Percentiles rank a stretch among this genome's conserved stretches.
phyloP scores from a whole-genome alignment of 2,113 vertebrate genomes.

The Semicossyphus pulcher region DNA sequence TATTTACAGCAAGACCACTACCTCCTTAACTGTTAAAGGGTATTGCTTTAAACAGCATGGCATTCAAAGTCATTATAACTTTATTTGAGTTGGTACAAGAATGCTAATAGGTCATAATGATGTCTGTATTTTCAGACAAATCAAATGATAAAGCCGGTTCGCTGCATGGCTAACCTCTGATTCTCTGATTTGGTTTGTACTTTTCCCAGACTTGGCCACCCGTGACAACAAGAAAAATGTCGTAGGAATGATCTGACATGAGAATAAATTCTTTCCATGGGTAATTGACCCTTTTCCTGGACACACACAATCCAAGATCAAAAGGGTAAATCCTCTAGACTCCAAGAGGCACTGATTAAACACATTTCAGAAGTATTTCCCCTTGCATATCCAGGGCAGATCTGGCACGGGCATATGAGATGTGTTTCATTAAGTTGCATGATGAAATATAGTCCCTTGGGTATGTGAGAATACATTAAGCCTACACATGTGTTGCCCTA shows the following conservation, averaged over 20 bases:
- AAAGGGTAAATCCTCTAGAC: conserved; percentile 75
- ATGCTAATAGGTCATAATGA: conserved; percentile 68
- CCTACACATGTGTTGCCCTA: background rate
- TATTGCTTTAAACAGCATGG: conserved; percentile 1
- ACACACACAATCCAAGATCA: conserved; percentile 82
- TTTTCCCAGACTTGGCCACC: conserved; percentile 81
- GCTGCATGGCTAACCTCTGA: conserved; percentile 50
- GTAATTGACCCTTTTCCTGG: conserved; percentile 84
- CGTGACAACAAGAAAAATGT: conserved; percentile 65
- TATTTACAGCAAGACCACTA: conserved; percentile 11
- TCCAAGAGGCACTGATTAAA: conserved; percentile 70
- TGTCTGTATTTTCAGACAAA: conserved; percentile 60
- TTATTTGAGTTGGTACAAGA: conserved; percentile 30
- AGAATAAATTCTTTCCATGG: conserved; percentile 81
- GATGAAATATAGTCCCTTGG: background rate
- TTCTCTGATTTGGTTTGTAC: conserved; percentile 78
- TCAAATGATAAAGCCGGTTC: conserved; percentile 57
- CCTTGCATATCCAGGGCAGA: conserved; percentile 55
- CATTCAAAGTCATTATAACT: background rate
- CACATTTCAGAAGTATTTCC: conserved; percentile 72
- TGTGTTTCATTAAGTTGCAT: conserved; percentile 65
- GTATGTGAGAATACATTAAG: conserved; percentile 1
- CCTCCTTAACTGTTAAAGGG: conserved; percentile 11
- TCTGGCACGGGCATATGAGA: conserved; percentile 49
- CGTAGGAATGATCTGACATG: conserved; percentile 77